Conservation (phyloP, 2,888 invertebrate genomes). For the Bimastos eiseni region DNA sequence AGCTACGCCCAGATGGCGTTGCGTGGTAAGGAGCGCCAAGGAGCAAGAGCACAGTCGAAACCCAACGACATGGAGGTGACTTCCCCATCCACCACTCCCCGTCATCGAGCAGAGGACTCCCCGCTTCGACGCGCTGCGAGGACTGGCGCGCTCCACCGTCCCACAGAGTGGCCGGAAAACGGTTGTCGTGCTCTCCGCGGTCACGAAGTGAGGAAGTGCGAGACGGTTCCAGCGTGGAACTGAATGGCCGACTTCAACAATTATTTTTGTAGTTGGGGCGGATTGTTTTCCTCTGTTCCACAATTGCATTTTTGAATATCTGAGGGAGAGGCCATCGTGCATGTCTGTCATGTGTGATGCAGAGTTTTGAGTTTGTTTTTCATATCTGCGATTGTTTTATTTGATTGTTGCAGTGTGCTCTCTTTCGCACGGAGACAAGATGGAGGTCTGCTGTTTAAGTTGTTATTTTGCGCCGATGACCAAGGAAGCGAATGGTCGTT, state of each 20-base stretch:
- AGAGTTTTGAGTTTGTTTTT: background rate
- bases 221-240: background rate
- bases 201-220: background rate
- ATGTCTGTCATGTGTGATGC: background rate
- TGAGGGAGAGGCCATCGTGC: background rate
- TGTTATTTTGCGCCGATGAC: background rate
- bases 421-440: background rate
- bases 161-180: background rate
- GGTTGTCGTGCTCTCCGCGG: background rate
- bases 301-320: background rate
- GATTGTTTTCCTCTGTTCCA: background rate
- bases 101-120: background rate
- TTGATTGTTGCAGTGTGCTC: too few relatives aligned
- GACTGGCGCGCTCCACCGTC: background rate
- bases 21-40: conserved; percentile 37
- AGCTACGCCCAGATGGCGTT: conserved; percentile 45
- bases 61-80: background rate
- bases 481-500: background rate
- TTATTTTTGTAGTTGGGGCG: background rate
- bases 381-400: background rate
- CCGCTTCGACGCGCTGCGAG: background rate
- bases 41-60: background rate
- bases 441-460: background rate
- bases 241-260: background rate
- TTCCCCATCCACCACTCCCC: background rate